Evolutionary conservation across 2,797 vertebrate species (phyloP), one percentile per base, ranked within the genome.

Genomic region (Rhinatrema bivittatum): DNA sequence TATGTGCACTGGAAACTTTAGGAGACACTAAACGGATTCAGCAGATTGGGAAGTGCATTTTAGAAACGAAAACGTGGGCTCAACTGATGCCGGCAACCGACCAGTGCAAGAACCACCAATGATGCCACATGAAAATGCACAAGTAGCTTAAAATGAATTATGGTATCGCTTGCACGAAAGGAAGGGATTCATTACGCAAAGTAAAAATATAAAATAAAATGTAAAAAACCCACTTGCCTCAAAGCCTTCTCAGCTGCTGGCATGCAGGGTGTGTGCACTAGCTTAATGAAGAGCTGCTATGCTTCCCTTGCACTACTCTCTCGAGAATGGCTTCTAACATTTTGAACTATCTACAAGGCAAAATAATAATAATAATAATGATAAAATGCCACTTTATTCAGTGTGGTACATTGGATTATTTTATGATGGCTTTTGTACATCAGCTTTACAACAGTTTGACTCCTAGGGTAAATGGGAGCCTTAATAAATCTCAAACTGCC

Each of bases 381-480:
- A 53, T 28, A 43, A 57, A n/a, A n/a, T 62, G 54, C 53, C 65
- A 60, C 65, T 75, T 74, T 60, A 79, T 66, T 74, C 54, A 56
- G n/a, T 50, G 41, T 27, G 48, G 46, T 49, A 58, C 56, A 62
- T 33, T 27, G 38, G 50, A 67, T 81, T 71, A 72, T 71, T 76
- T 71, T 65, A 72, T 53, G 57, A 66, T 65, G 61, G 53, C 74
- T 77, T 74, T 65, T 70, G 70, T 72, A 54, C 66, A 73, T 75
- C 78, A 72, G 38, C 79, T 76, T 78, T 72, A 76, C 69, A 82
- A 72, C 62, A 69, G 68, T 68, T 70, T 79, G 68, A 78, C 73
- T 78, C 71, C 62, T 10, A 69, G 65, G 68, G 73, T 78, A 85
- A 74, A 73, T 47, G 60, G 60, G 61, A 73, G 62, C 62, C 50